These are phyloP conservation scores for Triplophysa bombifrons DNA, from an alignment of 2,797 vertebrate species.

Conservation along the genomic window DNA sequence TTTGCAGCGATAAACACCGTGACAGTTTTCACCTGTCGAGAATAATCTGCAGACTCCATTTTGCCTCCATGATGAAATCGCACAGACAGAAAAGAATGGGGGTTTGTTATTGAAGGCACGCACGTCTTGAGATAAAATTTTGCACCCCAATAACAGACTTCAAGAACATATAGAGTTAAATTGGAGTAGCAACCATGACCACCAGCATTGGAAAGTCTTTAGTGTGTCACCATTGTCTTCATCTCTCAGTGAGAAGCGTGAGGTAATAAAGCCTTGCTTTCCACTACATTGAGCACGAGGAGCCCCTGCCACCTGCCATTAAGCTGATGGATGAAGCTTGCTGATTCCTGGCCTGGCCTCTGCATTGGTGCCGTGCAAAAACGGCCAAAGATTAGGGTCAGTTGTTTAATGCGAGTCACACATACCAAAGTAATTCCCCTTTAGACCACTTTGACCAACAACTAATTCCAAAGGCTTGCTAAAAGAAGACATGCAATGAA, in stretches of 20 bases:
- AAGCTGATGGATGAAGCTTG: slow-evolving; percentile 50
- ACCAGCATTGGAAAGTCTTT: slow-evolving; percentile 8
- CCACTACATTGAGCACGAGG: slow-evolving; percentile 52
- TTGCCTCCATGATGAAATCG: slow-evolving; percentile 44
- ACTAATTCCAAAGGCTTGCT: slow-evolving; percentile 30
- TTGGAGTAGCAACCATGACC: slow-evolving; percentile 8
- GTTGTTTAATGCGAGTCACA: slow-evolving; percentile 45
- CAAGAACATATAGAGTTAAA: neutral
- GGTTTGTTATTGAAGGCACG: slow-evolving; percentile 22
- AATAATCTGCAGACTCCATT: slow-evolving; percentile 53
- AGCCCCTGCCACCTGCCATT: slow-evolving; percentile 54
- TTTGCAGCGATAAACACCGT: slow-evolving; percentile 55
- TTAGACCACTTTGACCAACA: slow-evolving; percentile 27
- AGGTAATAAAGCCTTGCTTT: slow-evolving; percentile 54
- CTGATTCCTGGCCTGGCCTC: slow-evolving; percentile 41
- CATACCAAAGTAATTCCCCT: slow-evolving; percentile 40
- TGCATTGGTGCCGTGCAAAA: slow-evolving; percentile 25
- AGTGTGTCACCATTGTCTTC: slow-evolving; percentile 40
- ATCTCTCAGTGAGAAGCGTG: slow-evolving; percentile 43
- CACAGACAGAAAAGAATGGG: slow-evolving; percentile 40
- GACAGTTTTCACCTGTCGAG: slow-evolving; percentile 57
- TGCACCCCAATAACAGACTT: slow-evolving; percentile 18
- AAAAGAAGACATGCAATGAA: neutral
- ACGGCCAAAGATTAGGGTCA: slow-evolving; percentile 48
- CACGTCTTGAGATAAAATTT: neutral